Evolutionary conservation across 1,140 invertebrate species (phyloP).

Genomic region (Macrocentrus cingulum): DNA sequence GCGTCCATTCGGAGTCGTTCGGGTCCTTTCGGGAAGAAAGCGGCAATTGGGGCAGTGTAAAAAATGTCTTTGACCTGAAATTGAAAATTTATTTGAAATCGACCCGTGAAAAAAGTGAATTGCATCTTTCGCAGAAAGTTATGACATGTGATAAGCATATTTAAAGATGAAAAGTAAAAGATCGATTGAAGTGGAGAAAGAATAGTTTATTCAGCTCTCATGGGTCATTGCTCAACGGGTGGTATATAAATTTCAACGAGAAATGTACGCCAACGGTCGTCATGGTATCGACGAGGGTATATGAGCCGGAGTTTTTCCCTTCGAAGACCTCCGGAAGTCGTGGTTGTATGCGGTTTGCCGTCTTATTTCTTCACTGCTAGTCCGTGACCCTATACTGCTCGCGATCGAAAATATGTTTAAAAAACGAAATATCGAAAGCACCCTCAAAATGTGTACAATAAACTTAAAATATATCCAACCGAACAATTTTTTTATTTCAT

Average conservation of each 20-base stretch:
- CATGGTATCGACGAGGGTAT: slow-evolving; percentile 23
- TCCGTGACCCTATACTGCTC: no score
- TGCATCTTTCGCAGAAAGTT: no score
- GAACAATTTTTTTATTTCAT: no score
- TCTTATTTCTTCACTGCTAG: slow-evolving; percentile 3
- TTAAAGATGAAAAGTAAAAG: not conserved
- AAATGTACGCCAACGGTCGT: slow-evolving; percentile 19
- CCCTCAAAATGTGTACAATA: no score
- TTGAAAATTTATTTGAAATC: slow-evolving; percentile 2
- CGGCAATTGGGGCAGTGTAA: no score
- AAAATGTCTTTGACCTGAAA: not conserved
- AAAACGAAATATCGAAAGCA: no score
- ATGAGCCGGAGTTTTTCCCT: slow-evolving; percentile 1
- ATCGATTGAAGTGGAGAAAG: not conserved
- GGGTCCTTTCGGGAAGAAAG: not conserved
- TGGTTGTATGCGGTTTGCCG: not conserved
- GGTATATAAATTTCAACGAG: slow-evolving; percentile 18
- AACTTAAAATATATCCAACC: no score
- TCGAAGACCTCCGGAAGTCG: slow-evolving; percentile 17
- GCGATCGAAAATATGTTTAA: no score
- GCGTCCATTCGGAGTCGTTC: not conserved
- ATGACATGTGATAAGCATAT: no score
- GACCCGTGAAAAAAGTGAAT: slow-evolving; percentile 3
- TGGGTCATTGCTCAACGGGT: slow-evolving; percentile 14
- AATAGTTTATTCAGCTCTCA: slow-evolving; percentile 1